Percentiles rank a stretch among this genome's conserved stretches.
These are phyloP conservation scores for Varecia variegata DNA, from an alignment of 2,797 vertebrate species.

Conservation along the genomic window DNA sequence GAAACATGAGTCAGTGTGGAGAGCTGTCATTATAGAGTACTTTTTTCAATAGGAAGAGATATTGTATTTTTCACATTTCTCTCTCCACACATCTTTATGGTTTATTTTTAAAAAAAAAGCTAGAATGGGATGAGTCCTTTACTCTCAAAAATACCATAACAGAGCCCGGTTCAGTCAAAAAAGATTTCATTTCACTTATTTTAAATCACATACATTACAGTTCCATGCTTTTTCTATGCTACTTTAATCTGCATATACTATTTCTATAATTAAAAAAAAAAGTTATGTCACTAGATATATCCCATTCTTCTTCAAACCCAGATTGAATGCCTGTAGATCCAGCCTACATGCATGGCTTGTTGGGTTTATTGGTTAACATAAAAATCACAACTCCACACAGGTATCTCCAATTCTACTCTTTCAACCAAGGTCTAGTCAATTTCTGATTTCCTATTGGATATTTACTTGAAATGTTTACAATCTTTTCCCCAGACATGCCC, in stretches of 20 bases:
- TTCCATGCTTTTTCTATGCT: not conserved
- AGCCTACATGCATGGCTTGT: not conserved
- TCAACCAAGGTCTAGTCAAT: not conserved
- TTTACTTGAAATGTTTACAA: not conserved
- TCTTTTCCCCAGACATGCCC: not conserved
- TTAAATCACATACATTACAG: conserved; percentile 13
- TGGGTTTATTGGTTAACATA: not conserved
- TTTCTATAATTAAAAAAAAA: conserved; percentile 38
- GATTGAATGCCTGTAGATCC: not conserved
- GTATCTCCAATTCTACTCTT: not conserved
- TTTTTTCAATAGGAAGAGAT: not conserved
- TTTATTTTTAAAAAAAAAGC: not conserved
- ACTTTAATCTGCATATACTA: not conserved
- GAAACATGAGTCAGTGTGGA: conserved; percentile 15
- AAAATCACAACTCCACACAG: not conserved
- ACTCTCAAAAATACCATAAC: conserved; percentile 11
- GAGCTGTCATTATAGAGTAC: not conserved
- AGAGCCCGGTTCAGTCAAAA: not conserved
- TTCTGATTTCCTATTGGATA: not conserved
- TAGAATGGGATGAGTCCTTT: not conserved
- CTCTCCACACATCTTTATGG: not conserved
- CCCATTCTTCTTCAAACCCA: not conserved
- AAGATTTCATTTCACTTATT: conserved; percentile 12
- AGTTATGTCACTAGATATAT: not conserved
- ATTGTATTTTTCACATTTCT: conserved; percentile 1